phyloP scores from a whole-genome alignment of 2,888 invertebrate genomes.

The Apotomis turbidana region DNA sequence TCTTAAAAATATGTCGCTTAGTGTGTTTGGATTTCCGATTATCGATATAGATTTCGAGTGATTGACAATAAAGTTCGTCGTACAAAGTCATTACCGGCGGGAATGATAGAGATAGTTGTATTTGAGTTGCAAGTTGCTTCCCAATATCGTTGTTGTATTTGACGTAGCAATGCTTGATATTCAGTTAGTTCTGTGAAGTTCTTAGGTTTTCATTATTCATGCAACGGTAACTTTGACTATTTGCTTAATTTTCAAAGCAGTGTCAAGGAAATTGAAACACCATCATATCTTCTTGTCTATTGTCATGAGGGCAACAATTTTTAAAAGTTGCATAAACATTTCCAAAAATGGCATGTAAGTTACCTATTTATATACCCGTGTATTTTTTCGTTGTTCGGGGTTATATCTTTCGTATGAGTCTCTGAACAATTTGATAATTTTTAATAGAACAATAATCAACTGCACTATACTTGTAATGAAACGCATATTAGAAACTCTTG shows the following conservation, averaged over 20 bases:
- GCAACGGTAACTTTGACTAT: neutral
- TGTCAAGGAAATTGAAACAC: neutral
- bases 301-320: too few relatives aligned
- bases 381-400: too few relatives aligned
- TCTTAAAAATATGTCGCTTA: neutral
- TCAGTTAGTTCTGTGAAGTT: neutral
- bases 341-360: too few relatives aligned
- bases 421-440: too few relatives aligned
- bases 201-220: neutral
- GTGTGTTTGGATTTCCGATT: neutral
- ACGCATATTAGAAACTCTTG: too few relatives aligned
- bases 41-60: constrained; percentile 4
- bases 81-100: constrained; percentile 12
- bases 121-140: constrained; percentile 9
- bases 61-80: constrained; percentile 18
- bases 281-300: too few relatives aligned
- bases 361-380: too few relatives aligned
- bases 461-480: too few relatives aligned
- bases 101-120: constrained; percentile 8
- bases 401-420: too few relatives aligned
- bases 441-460: too few relatives aligned
- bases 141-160: constrained; percentile 3
- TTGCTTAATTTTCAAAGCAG: neutral
- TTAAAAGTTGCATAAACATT: too few relatives aligned
- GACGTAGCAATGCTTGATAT: neutral